phyloP scores from a whole-genome alignment of 2,113 vertebrate genomes.

The Crocuta crocuta region DNA sequence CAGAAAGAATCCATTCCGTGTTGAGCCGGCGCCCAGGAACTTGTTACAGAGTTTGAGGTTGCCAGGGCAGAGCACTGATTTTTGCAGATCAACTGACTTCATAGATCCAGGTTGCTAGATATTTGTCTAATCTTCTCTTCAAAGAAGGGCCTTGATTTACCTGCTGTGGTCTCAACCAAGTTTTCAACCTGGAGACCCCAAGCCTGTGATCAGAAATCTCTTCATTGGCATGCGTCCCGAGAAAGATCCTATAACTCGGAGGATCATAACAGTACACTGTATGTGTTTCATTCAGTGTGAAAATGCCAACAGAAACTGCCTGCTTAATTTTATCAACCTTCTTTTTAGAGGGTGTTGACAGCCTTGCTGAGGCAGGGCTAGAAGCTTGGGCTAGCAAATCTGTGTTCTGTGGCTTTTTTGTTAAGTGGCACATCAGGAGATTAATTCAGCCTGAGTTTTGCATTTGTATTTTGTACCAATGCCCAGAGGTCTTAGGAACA shows the following conservation, averaged over 20 bases:
- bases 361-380: neutral
- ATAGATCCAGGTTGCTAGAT: neutral
- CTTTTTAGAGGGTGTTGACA: constrained; percentile 38
- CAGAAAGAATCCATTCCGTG: neutral
- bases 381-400: neutral
- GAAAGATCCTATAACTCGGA: constrained; percentile 76
- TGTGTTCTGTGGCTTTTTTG: neutral
- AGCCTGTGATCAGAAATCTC: constrained; percentile 82
- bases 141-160: constrained; percentile 81
- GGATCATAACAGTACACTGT: constrained; percentile 72
- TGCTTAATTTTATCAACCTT: constrained; percentile 1
- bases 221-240: constrained; percentile 71
- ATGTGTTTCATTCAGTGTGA: constrained; percentile 51
- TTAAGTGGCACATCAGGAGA: constrained; percentile 40
- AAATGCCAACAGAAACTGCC: constrained; percentile 3
- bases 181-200: constrained; percentile 80
- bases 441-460: constrained; percentile 14
- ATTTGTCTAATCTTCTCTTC: constrained; percentile 27
- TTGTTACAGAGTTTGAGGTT: neutral
- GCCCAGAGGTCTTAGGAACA: constrained; percentile 59
- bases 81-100: neutral
- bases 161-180: constrained; percentile 78
- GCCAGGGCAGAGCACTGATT: neutral
- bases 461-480: neutral
- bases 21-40: neutral